Percentiles rank a stretch among this genome's conserved stretches.
These are phyloP conservation scores for Ornithoptera alexandrae DNA, from an alignment of 2,888 invertebrate genomes.

Conservation along the genomic window DNA sequence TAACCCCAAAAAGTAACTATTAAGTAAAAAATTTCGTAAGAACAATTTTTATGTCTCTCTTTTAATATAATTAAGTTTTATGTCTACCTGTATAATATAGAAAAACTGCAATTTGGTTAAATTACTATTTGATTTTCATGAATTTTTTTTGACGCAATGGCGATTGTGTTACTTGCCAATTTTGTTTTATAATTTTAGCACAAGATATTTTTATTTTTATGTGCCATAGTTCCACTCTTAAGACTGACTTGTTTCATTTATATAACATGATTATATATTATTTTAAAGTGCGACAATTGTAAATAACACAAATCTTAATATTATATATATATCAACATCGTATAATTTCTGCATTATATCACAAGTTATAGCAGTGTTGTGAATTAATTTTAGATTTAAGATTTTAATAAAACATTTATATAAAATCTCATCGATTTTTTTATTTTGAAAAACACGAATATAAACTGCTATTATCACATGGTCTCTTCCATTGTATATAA, in stretches of 20 bases:
- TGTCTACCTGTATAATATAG: not conserved
- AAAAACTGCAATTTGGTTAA: not conserved
- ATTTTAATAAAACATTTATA: constrained; percentile 16
- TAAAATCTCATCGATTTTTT: constrained; percentile 5
- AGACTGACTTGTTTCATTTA: constrained; percentile 23
- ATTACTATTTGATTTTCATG: not conserved
- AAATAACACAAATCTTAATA: not conserved
- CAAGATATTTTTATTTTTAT: constrained; percentile 19
- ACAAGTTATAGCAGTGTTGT: not conserved
- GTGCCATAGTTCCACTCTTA: constrained; percentile 24
- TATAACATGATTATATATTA: not conserved
- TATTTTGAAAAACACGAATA: constrained; percentile 7
- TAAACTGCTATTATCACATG: not conserved
- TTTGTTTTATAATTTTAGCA: constrained; percentile 3
- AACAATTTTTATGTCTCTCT: not conserved
- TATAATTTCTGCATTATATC: not conserved
- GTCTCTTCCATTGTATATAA: not conserved
- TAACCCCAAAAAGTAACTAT: not conserved
- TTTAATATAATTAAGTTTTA: not conserved
- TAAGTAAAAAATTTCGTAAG: not conserved
- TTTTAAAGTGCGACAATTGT: not conserved
- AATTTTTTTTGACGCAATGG: not conserved
- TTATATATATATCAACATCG: not conserved
- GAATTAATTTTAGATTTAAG: not conserved
- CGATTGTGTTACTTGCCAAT: not conserved